phyloP scores from a whole-genome alignment of 2,113 vertebrate species.

The Genyomyrus donnyi region DNA sequence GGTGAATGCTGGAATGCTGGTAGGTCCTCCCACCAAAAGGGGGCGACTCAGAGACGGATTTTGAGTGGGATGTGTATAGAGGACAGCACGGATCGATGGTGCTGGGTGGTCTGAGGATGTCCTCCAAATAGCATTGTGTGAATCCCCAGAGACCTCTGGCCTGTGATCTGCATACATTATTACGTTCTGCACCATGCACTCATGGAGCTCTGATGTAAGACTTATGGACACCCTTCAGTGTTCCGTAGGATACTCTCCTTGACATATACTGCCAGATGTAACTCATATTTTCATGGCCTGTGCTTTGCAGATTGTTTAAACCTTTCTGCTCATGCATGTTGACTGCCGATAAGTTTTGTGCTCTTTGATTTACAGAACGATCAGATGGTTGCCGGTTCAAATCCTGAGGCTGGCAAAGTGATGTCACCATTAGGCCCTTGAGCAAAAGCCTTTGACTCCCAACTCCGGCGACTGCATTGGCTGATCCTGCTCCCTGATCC shows the following conservation, averaged over 20 bases:
- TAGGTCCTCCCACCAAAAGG: background rate
- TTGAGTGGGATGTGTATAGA: background rate
- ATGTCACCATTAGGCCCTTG: background rate
- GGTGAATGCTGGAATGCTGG: background rate
- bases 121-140: background rate
- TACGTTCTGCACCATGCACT: background rate
- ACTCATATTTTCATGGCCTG: background rate
- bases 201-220: background rate
- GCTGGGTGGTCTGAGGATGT: background rate
- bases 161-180: background rate
- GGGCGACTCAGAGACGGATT: background rate
- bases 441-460: background rate
- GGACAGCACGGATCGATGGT: background rate
- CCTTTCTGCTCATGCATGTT: background rate
- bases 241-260: background rate
- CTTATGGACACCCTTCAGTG: background rate
- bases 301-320: background rate
- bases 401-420: background rate
- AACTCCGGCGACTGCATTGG: background rate
- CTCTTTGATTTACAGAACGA: background rate
- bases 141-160: background rate
- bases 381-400: background rate
- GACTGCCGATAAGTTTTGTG: background rate
- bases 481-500: background rate
- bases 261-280: background rate